Base-by-base conservation (phyloP, 2,797 vertebrate genomes). In the Karalla daura region DNA sequence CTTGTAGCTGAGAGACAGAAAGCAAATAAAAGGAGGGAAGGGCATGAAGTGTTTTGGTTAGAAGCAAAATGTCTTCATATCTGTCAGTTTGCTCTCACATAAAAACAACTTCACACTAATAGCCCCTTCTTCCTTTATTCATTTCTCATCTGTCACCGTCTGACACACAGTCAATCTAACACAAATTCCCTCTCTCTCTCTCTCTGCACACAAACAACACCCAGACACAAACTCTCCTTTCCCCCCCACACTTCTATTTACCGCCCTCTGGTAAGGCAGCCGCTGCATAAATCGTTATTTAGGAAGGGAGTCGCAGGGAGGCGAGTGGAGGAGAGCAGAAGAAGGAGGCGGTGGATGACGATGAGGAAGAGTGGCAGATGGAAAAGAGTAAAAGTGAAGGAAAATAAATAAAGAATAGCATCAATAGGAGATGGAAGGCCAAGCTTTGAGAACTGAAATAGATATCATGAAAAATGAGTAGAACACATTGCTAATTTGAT, bases 101-200 rank as follows among this genome's bases (percentile, higher is more conserved):
- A 64, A 60, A 76, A 70, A 54, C 63, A 73, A 37, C 41, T 58
- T 58, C 41, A 60, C 56, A 72, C 33, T 21, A 61, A 54, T 12
- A 59, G 43, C 53, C 68, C 15, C 2, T 50, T 36, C 23, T 44
- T 47, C n/a, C 27, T 52, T 59, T 76, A 33, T 50, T 47, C 37
- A 13, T 58, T 50, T 62, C 63, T 67, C 67, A 44, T 32, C 36
- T 27, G 41, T 52, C 18, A 53, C 45, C 5, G 7, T 70, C 45
- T 54, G 56, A 30, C 53, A 53, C 40, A 54, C 41, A 44, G 28
- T 25, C 66, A 46, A 46, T 24, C 15, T 9, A 27, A 49, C 63
- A 70, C 47, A 60, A 54, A 28, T 18, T 58, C 28, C 10, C 28
- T 30, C 28, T 30, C n/a, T n/a, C n/a, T 30, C 28, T 30, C 15